A percentile compares a stretch with the other conserved stretches of the same genome.
Conservation (phyloP, 2,113 vertebrate species). For the Corythornis vintsioides region DNA sequence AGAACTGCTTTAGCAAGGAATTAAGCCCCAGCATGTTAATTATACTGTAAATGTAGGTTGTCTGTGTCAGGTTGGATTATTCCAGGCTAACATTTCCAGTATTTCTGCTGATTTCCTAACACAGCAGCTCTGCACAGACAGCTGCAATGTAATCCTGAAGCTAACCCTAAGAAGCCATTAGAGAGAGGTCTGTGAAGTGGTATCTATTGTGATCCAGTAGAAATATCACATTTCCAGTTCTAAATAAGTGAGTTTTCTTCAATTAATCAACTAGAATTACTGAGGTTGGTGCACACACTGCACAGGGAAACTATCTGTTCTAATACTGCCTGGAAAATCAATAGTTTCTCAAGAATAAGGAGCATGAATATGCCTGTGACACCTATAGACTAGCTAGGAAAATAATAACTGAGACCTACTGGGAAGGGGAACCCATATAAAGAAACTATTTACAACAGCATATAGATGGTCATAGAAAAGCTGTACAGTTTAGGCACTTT, state of each 20-base stretch:
- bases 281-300: not conserved
- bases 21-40: not conserved
- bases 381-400: not conserved
- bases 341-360: not conserved
- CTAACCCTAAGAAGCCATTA: not conserved
- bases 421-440: not conserved
- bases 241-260: not conserved
- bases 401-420: not conserved
- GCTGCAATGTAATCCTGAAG: not conserved
- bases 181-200: not conserved
- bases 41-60: not conserved
- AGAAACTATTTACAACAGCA: not conserved
- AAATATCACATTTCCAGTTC: not conserved
- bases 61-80: not conserved
- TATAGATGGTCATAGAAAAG: not conserved
- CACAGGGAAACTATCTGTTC: not conserved
- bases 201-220: not conserved
- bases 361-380: not conserved
- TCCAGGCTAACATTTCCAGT: not conserved
- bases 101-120: not conserved
- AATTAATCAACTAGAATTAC: not conserved
- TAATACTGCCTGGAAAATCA: slow-evolving; percentile 7
- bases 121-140: not conserved
- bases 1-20: not conserved
- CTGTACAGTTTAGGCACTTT: not conserved